phyloP scores from a whole-genome alignment of 1,140 invertebrate genomes.

The Fopius arisanus region DNA sequence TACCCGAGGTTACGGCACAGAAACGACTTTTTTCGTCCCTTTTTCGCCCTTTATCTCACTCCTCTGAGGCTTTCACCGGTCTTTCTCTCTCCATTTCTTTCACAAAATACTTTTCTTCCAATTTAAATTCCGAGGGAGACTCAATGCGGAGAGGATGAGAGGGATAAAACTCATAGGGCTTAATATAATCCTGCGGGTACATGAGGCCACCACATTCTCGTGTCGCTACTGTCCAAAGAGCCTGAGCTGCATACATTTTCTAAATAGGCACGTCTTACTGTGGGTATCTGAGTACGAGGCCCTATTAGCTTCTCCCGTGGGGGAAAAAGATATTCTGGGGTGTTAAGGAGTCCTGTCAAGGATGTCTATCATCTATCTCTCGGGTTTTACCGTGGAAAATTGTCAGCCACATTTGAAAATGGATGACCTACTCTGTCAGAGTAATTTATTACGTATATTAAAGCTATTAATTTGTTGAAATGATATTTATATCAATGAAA shows the following conservation, averaged over 20 bases:
- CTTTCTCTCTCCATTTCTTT: slow-evolving; percentile 22
- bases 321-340: too few species aligned
- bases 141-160: background rate
- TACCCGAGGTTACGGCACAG: background rate
- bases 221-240: slow-evolving; percentile 30
- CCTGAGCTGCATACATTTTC: slow-evolving; percentile 46
- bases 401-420: too few species aligned
- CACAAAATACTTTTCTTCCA: slow-evolving; percentile 44
- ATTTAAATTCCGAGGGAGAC: slow-evolving; percentile 48
- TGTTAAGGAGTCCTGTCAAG: background rate
- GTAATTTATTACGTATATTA: too few species aligned
- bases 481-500: too few species aligned
- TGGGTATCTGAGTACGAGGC: slow-evolving; percentile 28
- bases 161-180: slow-evolving; percentile 38
- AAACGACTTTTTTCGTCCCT: background rate
- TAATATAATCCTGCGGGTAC: slow-evolving; percentile 49
- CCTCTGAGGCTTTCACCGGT: slow-evolving; percentile 32
- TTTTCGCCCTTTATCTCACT: background rate
- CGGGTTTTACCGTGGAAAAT: too few species aligned
- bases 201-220: slow-evolving; percentile 32
- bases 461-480: too few species aligned
- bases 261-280: slow-evolving; percentile 47
- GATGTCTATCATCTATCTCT: background rate
- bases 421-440: too few species aligned
- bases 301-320: too few species aligned